Percentiles rank a stretch among this genome's conserved stretches.
phyloP scores from a whole-genome alignment of 1,140 invertebrate genomes.

The Pseudachorutes palmiensis region DNA sequence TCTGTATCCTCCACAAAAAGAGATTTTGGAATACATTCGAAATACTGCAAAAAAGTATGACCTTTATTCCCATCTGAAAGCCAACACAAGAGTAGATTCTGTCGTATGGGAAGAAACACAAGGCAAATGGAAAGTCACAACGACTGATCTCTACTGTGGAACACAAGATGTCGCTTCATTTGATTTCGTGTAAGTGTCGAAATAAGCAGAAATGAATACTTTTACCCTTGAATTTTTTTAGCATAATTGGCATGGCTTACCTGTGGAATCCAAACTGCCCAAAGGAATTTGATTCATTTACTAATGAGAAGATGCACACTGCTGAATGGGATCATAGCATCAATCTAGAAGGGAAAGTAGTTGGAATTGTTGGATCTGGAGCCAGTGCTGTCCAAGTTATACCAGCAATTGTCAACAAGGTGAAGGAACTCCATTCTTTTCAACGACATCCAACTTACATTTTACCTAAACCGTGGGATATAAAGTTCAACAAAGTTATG shows the following conservation, averaged over 20 bases:
- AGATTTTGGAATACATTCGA: slow-evolving; percentile 13
- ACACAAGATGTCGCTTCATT: neutral
- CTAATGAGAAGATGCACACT: slow-evolving; percentile 4
- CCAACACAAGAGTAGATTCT: neutral
- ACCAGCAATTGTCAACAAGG: neutral
- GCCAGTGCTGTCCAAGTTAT: slow-evolving; percentile 1
- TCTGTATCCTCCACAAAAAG: neutral
- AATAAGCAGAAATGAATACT: too few species aligned
- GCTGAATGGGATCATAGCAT: slow-evolving; percentile 16
- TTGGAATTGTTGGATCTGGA: slow-evolving; percentile 19
- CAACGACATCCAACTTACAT: neutral
- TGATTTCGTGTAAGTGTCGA: slow-evolving; percentile 11
- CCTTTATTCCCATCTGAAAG: slow-evolving; percentile 1
- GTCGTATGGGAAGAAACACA: neutral
- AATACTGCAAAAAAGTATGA: slow-evolving; percentile 13
- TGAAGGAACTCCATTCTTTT: slow-evolving; percentile 10
- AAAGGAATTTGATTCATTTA: slow-evolving; percentile 10
- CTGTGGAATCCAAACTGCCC: slow-evolving; percentile 8
- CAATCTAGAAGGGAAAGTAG: slow-evolving; percentile 14
- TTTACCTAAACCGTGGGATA: neutral
- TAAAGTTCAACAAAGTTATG: neutral
- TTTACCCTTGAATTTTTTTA: too few species aligned
- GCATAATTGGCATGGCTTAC: neutral
- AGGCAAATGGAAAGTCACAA: neutral
- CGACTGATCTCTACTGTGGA: neutral